Evolutionary conservation across 2,888 invertebrate genomes (phyloP), one percentile per base, ranked within the genome.

Genomic region (Cephalotes varians): DNA sequence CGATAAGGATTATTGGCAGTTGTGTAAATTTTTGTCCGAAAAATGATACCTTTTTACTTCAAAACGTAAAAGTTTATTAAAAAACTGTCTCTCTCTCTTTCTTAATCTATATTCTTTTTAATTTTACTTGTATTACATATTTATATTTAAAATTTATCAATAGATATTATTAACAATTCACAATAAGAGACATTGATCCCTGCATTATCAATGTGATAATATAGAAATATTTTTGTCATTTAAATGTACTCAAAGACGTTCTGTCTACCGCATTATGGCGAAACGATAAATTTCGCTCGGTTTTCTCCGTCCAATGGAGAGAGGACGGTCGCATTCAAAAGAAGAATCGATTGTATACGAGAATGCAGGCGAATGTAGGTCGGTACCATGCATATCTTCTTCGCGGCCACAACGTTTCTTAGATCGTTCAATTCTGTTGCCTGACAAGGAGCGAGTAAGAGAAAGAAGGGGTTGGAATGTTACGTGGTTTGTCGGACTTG

Each of bases 291-390:
- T 77, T 69, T 34, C 34, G 21, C 18, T 58, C 56, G 18, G 67
- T 67, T 56, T 69, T 40, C 69, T 18, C 12, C 44, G 25, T 69
- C 31, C 21, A 65, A 56, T 31, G 54, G 18, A 9, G 47, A 3
- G 49, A 37, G 60, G 21, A 56, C 56, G 77, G 10, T 51, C 15
- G 76, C 64, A 25, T 54, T 65, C 65, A 65, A 51, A 76, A 76
- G 77, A 77, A 56, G 56, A 77, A 69, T 77, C 77, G 74, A 81
- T 81, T 65, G 74, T 65, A 74, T 64, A 64, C 25, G 47, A 73
- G 74, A 81, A 72, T 69, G 40, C 25, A 58, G 28, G 60, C 69
- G 21, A 74, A 81, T 81, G 81, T 81, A 34, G 74, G 74, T 74
- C 64, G 74, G 15, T 18, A 21, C 34, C 44, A 31, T 72, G 64